These are phyloP conservation scores for Labroides dimidiatus DNA, from an alignment of 2,797 vertebrate genomes.

Conservation along the genomic window DNA sequence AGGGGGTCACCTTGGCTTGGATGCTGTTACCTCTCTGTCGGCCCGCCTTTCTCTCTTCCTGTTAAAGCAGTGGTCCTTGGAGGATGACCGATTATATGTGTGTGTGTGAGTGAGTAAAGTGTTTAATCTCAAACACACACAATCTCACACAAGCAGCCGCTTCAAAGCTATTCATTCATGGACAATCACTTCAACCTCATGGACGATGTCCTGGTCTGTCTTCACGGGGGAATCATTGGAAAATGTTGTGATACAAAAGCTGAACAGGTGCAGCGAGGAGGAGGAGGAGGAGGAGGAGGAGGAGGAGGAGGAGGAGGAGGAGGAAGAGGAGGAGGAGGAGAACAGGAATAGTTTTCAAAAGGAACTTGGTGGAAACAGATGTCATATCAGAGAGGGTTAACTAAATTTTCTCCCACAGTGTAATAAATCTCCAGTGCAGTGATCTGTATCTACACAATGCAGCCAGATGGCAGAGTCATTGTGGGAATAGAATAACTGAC, in stretches of 20 bases:
- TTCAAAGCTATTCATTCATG: constrained; percentile 58
- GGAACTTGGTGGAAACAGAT: constrained; percentile 51
- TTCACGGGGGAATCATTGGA: constrained; percentile 55
- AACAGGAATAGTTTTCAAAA: constrained; percentile 55
- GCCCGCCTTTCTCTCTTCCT: constrained; percentile 30
- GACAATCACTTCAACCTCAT: constrained; percentile 52
- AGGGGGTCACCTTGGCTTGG: constrained; percentile 76
- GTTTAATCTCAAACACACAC: constrained; percentile 15
- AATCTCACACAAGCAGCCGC: background rate
- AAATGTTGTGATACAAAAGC: constrained; percentile 67
- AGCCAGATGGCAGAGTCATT: constrained; percentile 55
- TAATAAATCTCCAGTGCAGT: constrained; percentile 40
- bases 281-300: too few relatives aligned
- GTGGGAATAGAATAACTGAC: constrained; percentile 60
- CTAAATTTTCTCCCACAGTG: constrained; percentile 43
- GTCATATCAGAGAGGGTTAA: constrained; percentile 49
- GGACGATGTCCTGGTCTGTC: constrained; percentile 48
- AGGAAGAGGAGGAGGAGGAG: too few relatives aligned
- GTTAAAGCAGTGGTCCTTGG: constrained; percentile 47
- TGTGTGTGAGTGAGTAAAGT: background rate
- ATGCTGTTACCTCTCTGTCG: constrained; percentile 48
- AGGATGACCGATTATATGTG: constrained; percentile 19
- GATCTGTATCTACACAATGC: constrained; percentile 59
- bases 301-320: too few relatives aligned
- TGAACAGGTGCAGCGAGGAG: constrained; percentile 62